These are phyloP conservation scores for Strigamia transsilvanica DNA, from an alignment of 2,888 invertebrate genomes.

Conservation along the genomic window DNA sequence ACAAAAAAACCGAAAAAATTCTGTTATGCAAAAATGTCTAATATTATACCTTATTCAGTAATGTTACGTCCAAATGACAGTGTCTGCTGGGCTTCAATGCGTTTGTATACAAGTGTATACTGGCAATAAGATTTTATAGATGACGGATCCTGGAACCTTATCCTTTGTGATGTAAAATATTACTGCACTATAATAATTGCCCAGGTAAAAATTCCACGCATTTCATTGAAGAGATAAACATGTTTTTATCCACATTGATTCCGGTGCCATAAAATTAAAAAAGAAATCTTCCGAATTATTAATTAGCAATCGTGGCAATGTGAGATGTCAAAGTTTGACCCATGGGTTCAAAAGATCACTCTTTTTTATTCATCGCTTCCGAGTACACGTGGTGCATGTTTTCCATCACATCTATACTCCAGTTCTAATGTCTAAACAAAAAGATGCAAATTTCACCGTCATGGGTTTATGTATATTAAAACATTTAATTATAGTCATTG, in stretches of 20 bases:
- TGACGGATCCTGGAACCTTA: constrained; percentile 31
- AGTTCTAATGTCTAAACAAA: neutral
- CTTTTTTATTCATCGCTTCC: neutral
- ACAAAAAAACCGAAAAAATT: neutral
- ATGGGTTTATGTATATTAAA: neutral
- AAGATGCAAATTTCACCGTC: neutral
- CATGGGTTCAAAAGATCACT: constrained; percentile 23
- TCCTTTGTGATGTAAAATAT: constrained; percentile 27
- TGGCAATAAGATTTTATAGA: constrained; percentile 1
- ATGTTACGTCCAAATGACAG: neutral
- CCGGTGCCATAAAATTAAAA: neutral
- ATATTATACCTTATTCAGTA: no score
- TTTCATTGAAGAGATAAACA: constrained; percentile 6
- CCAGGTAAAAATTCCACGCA: constrained; percentile 18
- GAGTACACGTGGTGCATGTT: neutral
- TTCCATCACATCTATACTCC: neutral
- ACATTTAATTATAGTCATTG: neutral
- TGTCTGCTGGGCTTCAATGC: neutral
- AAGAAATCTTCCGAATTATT: neutral
- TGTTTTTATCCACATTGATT: neutral
- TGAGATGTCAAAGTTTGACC: constrained; percentile 9
- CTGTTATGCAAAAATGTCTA: no score
- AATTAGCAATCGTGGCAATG: neutral
- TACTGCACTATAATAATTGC: constrained; percentile 9
- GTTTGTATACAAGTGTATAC: constrained; percentile 1